These are phyloP conservation scores for Misgurnus anguillicaudatus DNA, from an alignment of 2,113 vertebrate species.

Conservation along the genomic window DNA sequence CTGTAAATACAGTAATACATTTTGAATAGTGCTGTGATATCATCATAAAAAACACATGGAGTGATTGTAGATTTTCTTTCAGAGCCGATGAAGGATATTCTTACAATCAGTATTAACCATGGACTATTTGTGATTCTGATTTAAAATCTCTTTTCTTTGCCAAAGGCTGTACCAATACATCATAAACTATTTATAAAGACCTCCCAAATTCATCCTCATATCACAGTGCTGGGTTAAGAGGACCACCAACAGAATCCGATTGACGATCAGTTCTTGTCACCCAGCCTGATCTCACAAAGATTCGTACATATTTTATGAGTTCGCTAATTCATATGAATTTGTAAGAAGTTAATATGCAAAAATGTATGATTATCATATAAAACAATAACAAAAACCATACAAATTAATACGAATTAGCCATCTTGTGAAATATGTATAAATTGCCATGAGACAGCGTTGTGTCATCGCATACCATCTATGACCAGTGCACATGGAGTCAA, in stretches of 20 bases:
- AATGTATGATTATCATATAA: too few species aligned
- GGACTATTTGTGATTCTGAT: not conserved
- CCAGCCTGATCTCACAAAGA: too few species aligned
- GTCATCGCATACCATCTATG: conserved; percentile 54
- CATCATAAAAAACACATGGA: not conserved
- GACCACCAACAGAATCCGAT: conserved; percentile 57
- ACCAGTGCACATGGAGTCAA: conserved; percentile 25
- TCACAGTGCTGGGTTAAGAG: conserved; percentile 20
- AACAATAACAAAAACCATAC: too few species aligned
- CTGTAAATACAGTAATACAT: not conserved
- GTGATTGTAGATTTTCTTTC: not conserved
- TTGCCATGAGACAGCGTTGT: too few species aligned
- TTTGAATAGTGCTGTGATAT: not conserved
- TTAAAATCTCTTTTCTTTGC: not conserved
- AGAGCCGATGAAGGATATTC: not conserved
- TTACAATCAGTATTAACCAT: not conserved
- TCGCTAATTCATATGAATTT: too few species aligned
- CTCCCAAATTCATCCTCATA: conserved; percentile 55
- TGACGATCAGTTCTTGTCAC: conserved; percentile 53
- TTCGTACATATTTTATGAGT: too few species aligned
- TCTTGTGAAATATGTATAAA: too few species aligned
- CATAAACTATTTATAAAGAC: too few species aligned
- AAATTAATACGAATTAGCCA: too few species aligned
- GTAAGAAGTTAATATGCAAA: too few species aligned
- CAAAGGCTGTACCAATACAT: not conserved